Evolutionary conservation across 2,888 invertebrate genomes (phyloP), one percentile per base, ranked within the genome.

Genomic region (Eulithis prunata): DNA sequence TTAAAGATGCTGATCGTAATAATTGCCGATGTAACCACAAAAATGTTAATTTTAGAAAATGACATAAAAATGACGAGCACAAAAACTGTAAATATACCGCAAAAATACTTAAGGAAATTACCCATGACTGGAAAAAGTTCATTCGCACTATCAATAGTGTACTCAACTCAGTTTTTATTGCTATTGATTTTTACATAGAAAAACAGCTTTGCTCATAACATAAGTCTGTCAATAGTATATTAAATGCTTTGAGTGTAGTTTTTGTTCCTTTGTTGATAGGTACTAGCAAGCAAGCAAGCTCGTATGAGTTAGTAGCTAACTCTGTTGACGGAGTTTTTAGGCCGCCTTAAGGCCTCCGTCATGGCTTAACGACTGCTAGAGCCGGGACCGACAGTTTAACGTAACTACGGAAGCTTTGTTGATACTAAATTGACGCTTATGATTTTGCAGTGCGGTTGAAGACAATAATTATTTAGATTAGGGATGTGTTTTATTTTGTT

Each of bases 71-170:
- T 36, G 11, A 54, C 0, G n/a, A 55, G n/a, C 32, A 43, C 4
- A 57, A 62, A 62, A 56, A 49, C 54, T 14, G 8, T 47, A 38
- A 21, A 21, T 21, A 21, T 21, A 21, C 21, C 21, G 2, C 21
- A 21, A 21, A 13, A 49, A n/a, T 28, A 54, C 53, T 52, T 63
- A 5, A 53, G 54, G 54, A 58, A 58, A 58, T 57, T 38, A 63
- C 57, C 52, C 46, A 47, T 38, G 49, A 51, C 43, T 32, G 6
- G 32, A 21, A 49, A 11, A 41, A 63, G 63, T 63, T 57, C 41
- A 53, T 63, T 63, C 57, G 46, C 53, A 57, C n/a, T 14, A 12
- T 38, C n/a, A 21, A 52, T 57, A 54, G 41, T 41, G 41, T 41
- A 41, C 41, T 3, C 8, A 41, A 8, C 2, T 5, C 38, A 7